A percentile compares a stretch with the other conserved stretches of the same genome.
These are phyloP conservation scores for Parnassius mnemosyne DNA, from an alignment of 2,888 invertebrate species.

Conservation along the genomic window DNA sequence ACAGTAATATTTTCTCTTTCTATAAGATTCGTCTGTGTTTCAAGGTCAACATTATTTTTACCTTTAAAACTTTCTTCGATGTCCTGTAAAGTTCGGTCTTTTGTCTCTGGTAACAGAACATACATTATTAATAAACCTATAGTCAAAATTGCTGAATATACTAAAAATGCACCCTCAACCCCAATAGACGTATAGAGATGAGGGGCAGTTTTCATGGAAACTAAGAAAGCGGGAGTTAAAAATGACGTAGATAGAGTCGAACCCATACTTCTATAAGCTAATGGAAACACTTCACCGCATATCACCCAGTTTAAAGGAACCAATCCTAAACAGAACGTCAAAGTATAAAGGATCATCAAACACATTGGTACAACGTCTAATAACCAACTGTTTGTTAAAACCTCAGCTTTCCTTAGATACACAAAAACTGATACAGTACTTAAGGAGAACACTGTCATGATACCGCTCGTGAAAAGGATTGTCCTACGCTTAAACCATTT, in stretches of 20 bases:
- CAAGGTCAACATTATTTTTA: slow-evolving; percentile 49
- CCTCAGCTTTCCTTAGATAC: slow-evolving; percentile 58
- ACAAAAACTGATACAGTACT: slow-evolving; percentile 61
- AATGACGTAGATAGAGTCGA: slow-evolving; percentile 71
- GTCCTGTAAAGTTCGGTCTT: slow-evolving; percentile 69
- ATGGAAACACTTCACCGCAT: slow-evolving; percentile 73
- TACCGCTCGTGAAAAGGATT: slow-evolving; percentile 66
- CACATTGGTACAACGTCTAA: slow-evolving; percentile 60
- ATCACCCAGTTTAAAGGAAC: slow-evolving; percentile 74
- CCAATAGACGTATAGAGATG: slow-evolving; percentile 68
- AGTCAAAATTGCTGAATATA: slow-evolving; percentile 61
- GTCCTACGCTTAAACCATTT: slow-evolving; percentile 64
- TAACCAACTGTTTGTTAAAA: slow-evolving; percentile 54
- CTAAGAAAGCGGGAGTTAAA: slow-evolving; percentile 65
- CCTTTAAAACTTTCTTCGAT: slow-evolving; percentile 74
- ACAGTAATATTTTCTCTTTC: slow-evolving; percentile 38
- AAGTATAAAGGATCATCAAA: slow-evolving; percentile 64
- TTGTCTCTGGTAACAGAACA: slow-evolving; percentile 66
- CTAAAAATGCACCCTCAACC: slow-evolving; percentile 69
- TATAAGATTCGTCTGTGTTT: slow-evolving; percentile 65
- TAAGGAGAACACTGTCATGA: slow-evolving; percentile 63
- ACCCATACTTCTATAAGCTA: slow-evolving; percentile 71
- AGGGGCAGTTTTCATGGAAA: slow-evolving; percentile 76
- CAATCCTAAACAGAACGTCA: slow-evolving; percentile 70
- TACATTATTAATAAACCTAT: slow-evolving; percentile 63